phyloP scores from a whole-genome alignment of 2,113 vertebrate species.

The Campylorhamphus procurvoides region DNA sequence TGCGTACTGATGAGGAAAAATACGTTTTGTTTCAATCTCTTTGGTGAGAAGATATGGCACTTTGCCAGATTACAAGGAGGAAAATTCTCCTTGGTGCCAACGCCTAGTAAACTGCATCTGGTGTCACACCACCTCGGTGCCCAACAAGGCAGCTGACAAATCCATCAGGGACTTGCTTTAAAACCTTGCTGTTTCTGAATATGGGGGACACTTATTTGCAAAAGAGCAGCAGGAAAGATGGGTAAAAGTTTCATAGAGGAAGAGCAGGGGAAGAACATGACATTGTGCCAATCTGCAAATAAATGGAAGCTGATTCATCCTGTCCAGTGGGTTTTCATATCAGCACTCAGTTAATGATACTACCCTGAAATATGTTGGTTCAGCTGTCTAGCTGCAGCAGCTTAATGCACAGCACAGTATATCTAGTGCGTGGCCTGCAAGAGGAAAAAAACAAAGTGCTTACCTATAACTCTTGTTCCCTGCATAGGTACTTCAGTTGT shows the following conservation, averaged over 20 bases:
- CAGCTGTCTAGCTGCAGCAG: conserved; percentile 27
- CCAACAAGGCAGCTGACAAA: neutral
- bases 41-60: neutral
- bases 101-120: neutral
- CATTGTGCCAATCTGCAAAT: conserved; percentile 11
- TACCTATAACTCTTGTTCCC: neutral
- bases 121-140: neutral
- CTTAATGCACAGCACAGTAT: neutral
- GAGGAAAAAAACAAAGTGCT: neutral
- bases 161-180: neutral
- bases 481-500: neutral
- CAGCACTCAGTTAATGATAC: neutral
- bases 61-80: neutral
- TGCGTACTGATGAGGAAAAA: conserved; percentile 3
- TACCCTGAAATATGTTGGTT: conserved; percentile 33
- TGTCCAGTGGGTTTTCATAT: neutral
- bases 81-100: conserved; percentile 16
- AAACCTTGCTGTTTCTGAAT: conserved; percentile 6
- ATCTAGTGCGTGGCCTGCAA: neutral
- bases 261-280: neutral
- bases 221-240: neutral
- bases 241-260: neutral
- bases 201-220: neutral
- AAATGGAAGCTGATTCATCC: conserved; percentile 53
- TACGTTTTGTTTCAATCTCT: conserved; percentile 31